Evolutionary conservation across 64 coral and sea anemone genomes (phyloP).

Genomic region (Porites australiensis): DNA sequence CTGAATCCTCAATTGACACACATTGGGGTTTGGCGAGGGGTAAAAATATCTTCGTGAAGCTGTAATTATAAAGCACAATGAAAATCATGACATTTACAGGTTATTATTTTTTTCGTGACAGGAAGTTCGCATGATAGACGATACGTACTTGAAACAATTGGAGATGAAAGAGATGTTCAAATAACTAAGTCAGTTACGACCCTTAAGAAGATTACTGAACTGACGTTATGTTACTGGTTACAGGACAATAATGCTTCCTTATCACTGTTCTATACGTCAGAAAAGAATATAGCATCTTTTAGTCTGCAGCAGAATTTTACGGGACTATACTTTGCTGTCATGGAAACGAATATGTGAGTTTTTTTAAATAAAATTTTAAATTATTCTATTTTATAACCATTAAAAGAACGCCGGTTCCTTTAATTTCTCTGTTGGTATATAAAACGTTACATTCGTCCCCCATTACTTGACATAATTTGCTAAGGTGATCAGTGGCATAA

Average conservation of each 20-base stretch:
- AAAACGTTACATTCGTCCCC: no score
- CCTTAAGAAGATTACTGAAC: not conserved
- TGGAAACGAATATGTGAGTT: not conserved
- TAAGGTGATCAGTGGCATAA: no score
- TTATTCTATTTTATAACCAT: no score
- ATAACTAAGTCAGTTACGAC: not conserved
- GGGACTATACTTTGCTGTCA: not conserved
- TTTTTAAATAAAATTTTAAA: not conserved
- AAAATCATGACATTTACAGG: no score
- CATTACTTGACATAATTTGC: no score
- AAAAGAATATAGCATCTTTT: not conserved
- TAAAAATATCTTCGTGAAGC: not conserved
- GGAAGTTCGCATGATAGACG: not conserved
- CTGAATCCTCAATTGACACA: not conserved
- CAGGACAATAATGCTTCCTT: not conserved
- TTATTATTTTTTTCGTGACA: not conserved
- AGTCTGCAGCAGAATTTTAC: not conserved
- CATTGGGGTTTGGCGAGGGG: not conserved
- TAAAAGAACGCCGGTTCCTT: no score
- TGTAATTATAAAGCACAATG: no score
- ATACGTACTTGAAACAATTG: not conserved
- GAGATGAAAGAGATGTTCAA: not conserved
- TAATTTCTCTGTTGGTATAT: no score
- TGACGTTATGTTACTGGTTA: constrained; percentile 29
- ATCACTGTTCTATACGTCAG: not conserved